Percentiles rank a stretch among this genome's conserved stretches.
These are phyloP conservation scores for Fopius arisanus DNA, from an alignment of 1,140 invertebrate genomes.

Conservation along the genomic window DNA sequence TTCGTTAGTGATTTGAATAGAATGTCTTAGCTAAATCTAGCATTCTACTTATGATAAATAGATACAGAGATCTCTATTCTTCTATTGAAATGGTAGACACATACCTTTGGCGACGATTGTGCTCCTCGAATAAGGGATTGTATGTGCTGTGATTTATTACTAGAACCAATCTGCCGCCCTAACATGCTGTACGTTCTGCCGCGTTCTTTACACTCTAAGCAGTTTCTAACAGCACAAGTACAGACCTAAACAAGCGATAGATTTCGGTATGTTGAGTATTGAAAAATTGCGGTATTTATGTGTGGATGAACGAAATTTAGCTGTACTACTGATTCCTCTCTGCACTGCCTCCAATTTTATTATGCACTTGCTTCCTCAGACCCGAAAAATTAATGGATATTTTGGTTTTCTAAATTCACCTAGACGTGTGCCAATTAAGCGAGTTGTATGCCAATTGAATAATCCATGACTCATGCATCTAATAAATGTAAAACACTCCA, in stretches of 20 bases:
- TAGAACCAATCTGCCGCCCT: constrained; percentile 65
- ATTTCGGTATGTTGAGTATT: constrained; percentile 37
- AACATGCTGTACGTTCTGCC: constrained; percentile 73
- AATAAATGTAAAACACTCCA: not conserved
- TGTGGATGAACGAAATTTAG: constrained; percentile 7
- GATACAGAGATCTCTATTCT: not conserved
- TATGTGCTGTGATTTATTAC: constrained; percentile 72
- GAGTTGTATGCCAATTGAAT: not conserved
- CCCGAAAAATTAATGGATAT: not conserved
- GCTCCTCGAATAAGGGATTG: constrained; percentile 87
- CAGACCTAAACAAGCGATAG: constrained; percentile 80
- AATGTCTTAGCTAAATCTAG: not conserved
- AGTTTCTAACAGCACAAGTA: constrained; percentile 97
- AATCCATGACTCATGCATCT: constrained; percentile 17
- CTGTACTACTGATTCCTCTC: constrained; percentile 22
- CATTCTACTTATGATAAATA: not conserved
- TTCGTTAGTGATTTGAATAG: not conserved
- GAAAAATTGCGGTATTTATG: constrained; percentile 18
- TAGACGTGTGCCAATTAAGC: constrained; percentile 3
- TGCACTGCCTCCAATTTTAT: too few relatives aligned
- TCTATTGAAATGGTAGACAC: constrained; percentile 36
- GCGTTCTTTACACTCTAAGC: constrained; percentile 96
- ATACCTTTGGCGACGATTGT: constrained; percentile 86
- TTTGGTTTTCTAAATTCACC: not conserved
- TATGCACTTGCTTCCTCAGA: too few relatives aligned